A percentile compares a stretch with the other conserved stretches of the same genome.
Conservation (phyloP, 2,888 invertebrate species). For the Ischnura elegans region DNA sequence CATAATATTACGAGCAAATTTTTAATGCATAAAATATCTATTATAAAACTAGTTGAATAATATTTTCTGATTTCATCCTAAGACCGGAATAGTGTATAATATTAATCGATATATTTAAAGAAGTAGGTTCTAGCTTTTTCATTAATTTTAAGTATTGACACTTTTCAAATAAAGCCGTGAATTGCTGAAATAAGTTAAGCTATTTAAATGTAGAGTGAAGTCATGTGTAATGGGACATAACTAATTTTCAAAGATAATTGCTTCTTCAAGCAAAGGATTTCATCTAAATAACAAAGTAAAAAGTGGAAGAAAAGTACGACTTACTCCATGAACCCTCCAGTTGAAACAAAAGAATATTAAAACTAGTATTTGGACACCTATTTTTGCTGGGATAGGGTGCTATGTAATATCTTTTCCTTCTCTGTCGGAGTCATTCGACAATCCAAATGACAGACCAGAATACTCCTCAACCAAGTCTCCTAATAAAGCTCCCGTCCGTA, state of each 20-base stretch:
- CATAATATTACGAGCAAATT: too few species aligned
- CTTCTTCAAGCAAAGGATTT: neutral
- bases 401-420: neutral
- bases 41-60: too few species aligned
- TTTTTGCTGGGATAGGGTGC: neutral
- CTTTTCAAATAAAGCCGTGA: neutral
- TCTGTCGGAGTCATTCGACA: neutral
- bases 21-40: too few species aligned
- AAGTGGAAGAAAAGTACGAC: neutral
- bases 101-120: too few species aligned
- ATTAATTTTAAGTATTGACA: too few species aligned
- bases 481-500: neutral
- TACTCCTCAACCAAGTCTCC: neutral
- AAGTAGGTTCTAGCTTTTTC: too few species aligned
- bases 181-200: neutral
- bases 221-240: too few species aligned
- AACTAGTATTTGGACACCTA: neutral
- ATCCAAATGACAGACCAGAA: neutral
- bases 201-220: neutral
- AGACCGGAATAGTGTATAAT: too few species aligned
- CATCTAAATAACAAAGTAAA: neutral
- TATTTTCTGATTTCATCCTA: too few species aligned
- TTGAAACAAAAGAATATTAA: conserved; percentile 11
- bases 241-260: neutral
- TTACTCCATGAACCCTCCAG: neutral